Evolutionary conservation across 1,140 invertebrate genomes (phyloP), one percentile per base, ranked within the genome.

Genomic region (Papilio helenus): DNA sequence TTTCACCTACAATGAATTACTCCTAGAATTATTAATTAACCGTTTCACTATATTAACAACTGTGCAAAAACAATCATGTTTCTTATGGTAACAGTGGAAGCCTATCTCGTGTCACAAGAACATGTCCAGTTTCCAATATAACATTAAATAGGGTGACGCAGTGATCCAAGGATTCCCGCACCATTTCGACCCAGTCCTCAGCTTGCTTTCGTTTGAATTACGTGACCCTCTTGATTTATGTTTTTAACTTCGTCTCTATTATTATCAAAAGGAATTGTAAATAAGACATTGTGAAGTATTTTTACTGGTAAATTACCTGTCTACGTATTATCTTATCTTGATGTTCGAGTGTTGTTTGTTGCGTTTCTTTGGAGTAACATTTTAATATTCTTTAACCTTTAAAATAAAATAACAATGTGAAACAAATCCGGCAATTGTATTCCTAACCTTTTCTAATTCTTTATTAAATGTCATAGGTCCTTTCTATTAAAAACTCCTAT

Each of bases 301-400:
- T 68, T 68, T 68, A 18, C 23, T 14, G 23, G 61, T 68, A 68
- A 68, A 34, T 68, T 68, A 68, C 26, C 26, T 16, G 26, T 29
- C 26, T 68, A 29, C 12, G 12, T 68, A 68, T 14, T 29, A 68
- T 68, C 26, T 68, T 68, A 68, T 68, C 61, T 68, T 16, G 61
- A 68, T 16, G 61, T 29, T 68, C 34, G 61, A 26, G 61, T 29
- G 61, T 68, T 29, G 61, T 68, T 68, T 29, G 12, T 68, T 68
- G 26, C 9, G 12, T 16, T 68, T 29, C 12, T 14, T 61, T 61
- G 10, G 14, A 65, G 12, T 68, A 18, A 12, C 14, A 26, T 18
- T 65, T 65, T 34, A 29, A 10, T 9, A 29, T 68, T 29, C 10
- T 16, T 34, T 29, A 29, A 61, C 2, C 14, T 61, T 61, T 26